Percentiles rank a stretch among this genome's conserved stretches.
Conservation (phyloP, 2,113 vertebrate species). For the Neolamprologus devosi region DNA sequence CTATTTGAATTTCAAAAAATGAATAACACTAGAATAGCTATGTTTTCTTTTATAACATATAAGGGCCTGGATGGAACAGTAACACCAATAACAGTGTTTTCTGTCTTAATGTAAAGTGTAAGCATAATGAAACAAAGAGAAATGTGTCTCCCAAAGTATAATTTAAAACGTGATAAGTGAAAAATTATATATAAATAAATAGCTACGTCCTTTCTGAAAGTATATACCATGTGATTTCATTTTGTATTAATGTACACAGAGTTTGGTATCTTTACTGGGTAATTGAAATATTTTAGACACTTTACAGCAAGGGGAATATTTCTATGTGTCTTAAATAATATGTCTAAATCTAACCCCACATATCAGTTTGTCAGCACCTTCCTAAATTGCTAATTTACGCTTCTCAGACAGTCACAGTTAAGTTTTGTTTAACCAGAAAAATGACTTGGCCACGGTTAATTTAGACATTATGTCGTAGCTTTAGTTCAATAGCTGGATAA, state of each 20-base stretch:
- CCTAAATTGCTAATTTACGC: background rate
- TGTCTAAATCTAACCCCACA: background rate
- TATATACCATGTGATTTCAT: background rate
- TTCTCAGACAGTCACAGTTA: background rate
- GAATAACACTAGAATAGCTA: background rate
- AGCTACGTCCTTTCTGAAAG: background rate
- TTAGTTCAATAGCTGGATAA: background rate
- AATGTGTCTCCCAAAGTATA: background rate
- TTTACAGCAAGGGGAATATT: background rate
- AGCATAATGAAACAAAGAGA: background rate
- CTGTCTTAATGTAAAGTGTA: background rate
- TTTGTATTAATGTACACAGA: background rate
- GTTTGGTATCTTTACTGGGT: background rate
- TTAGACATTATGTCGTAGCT: background rate
- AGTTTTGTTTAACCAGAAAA: background rate
- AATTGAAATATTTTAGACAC: background rate
- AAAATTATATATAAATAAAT: background rate
- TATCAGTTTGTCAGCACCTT: background rate
- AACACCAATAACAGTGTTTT: background rate
- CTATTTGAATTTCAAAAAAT: background rate
- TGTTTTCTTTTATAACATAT: background rate
- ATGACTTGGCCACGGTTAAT: background rate
- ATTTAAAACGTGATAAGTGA: background rate
- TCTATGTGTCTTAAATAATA: background rate
- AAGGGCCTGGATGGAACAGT: background rate